Evolutionary conservation across 1,140 invertebrate genomes (phyloP).

Genomic region (Spodoptera litura): DNA sequence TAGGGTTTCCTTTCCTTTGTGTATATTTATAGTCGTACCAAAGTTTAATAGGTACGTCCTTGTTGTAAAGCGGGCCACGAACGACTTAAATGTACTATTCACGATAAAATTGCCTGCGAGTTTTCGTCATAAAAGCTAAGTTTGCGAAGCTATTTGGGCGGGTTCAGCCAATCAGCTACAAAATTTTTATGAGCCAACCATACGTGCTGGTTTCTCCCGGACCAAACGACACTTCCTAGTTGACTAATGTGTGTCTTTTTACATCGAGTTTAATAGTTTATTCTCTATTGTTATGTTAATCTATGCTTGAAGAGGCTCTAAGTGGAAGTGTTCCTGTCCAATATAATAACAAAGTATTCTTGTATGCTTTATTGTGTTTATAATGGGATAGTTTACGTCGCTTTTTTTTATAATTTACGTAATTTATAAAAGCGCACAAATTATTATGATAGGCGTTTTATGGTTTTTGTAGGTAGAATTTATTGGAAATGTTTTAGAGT

Average conservation of each 20-base stretch:
- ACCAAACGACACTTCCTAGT: conserved; percentile 11
- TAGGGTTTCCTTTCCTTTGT: not conserved
- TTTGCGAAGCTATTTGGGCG: conserved; percentile 35
- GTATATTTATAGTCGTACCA: not conserved
- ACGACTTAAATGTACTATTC: conserved; percentile 8
- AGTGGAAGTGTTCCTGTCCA: not conserved
- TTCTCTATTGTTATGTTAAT: conserved; percentile 27
- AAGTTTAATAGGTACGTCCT: not conserved
- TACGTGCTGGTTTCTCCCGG: conserved; percentile 18
- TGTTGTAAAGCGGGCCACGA: conserved; percentile 8
- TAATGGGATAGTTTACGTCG: not conserved
- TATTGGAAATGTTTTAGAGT: no score
- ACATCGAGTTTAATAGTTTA: conserved; percentile 29
- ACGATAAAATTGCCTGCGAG: not conserved
- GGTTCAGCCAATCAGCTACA: conserved; percentile 15
- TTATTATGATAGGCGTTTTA: no score
- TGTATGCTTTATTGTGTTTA: not conserved
- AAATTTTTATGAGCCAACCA: conserved; percentile 36
- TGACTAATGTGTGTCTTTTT: conserved; percentile 34
- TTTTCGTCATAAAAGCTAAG: conserved; percentile 40
- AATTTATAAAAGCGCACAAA: no score
- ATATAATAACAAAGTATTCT: not conserved
- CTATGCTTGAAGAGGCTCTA: not conserved
- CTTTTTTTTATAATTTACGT: no score
- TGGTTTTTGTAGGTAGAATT: no score